These are phyloP conservation scores for Philereme transversata DNA, from an alignment of 2,888 invertebrate species.

Conservation along the genomic window DNA sequence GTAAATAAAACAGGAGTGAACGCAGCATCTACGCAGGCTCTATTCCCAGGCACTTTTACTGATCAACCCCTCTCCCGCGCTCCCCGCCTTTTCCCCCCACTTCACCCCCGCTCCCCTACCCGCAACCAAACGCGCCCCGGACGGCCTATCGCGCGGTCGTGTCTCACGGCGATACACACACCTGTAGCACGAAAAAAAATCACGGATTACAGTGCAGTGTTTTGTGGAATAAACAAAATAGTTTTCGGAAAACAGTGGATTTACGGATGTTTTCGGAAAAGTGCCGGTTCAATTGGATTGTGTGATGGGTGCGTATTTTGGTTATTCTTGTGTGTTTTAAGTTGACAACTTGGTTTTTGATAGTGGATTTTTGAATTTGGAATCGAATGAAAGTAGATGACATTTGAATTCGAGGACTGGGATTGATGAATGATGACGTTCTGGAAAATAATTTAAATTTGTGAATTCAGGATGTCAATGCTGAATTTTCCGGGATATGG, in stretches of 20 bases:
- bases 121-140: conserved; percentile 26
- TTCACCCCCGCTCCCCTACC: conserved; percentile 35
- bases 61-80: conserved; percentile 57
- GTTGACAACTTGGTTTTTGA: not conserved
- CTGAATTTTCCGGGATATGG: not conserved
- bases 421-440: too few species aligned
- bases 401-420: too few species aligned
- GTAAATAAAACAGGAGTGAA: conserved; percentile 27
- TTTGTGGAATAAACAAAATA: conserved; percentile 7
- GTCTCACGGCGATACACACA: not conserved
- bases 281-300: conserved; percentile 11
- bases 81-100: conserved; percentile 44
- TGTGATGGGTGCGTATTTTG: conserved; percentile 2
- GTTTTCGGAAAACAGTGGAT: conserved; percentile 11
- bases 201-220: conserved; percentile 34
- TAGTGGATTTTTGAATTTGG: conserved; percentile 4
- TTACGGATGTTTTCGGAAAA: conserved; percentile 1
- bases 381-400: not conserved
- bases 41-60: conserved; percentile 66
- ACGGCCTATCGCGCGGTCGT: conserved; percentile 25
- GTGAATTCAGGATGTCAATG: not conserved
- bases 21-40: conserved; percentile 40
- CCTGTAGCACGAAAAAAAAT: conserved; percentile 26
- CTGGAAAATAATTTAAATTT: not conserved
- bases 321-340: not conserved